Conservation (phyloP, 2,113 vertebrate genomes). For the Festucalex cinctus region DNA sequence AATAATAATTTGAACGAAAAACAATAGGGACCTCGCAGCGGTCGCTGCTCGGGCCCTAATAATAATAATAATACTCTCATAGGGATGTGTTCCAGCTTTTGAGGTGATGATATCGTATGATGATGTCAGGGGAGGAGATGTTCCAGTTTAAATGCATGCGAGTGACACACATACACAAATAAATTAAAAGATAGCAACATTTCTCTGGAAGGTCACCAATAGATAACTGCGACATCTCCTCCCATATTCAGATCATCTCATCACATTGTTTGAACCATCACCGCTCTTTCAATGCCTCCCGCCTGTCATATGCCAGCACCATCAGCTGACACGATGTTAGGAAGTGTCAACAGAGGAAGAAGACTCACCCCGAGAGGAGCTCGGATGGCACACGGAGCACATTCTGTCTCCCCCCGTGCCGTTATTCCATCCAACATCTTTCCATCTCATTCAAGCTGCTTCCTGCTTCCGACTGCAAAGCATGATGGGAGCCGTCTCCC, state of each 20-base stretch:
- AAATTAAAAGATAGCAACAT: neutral
- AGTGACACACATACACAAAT: neutral
- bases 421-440: slow-evolving; percentile 33
- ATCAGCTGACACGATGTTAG: neutral
- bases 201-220: neutral
- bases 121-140: neutral
- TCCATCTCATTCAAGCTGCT: slow-evolving; percentile 23
- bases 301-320: slow-evolving; percentile 22
- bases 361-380: slow-evolving; percentile 51
- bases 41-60: too few relatives aligned
- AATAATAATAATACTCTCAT: neutral
- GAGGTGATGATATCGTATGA: neutral
- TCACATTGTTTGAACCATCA: neutral
- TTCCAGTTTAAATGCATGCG: neutral
- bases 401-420: slow-evolving; percentile 26
- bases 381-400: slow-evolving; percentile 20
- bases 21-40: too few relatives aligned
- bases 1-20: too few relatives aligned
- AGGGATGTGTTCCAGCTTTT: neutral
- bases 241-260: neutral
- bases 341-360: neutral
- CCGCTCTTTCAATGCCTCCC: slow-evolving; percentile 51
- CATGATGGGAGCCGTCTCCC: slow-evolving; percentile 52
- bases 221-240: neutral
- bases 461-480: slow-evolving; percentile 61